A percentile compares a stretch with the other conserved stretches of the same genome.
phyloP scores from a whole-genome alignment of 2,888 invertebrate species.

The Pollenia griseotomentosa region DNA sequence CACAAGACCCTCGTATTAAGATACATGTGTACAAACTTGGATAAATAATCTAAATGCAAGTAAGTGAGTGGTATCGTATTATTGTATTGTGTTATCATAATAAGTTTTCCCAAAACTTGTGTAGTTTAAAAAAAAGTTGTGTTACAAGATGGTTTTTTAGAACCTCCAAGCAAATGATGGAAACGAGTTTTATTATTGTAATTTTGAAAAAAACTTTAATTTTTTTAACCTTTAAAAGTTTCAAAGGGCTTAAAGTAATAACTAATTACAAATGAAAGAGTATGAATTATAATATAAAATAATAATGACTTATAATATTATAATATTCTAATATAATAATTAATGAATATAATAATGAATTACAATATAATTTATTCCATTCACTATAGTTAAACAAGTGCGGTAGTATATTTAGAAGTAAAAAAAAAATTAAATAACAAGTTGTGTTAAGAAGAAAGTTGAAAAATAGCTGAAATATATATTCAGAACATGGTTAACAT shows the following conservation, averaged over 20 bases:
- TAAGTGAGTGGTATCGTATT: slow-evolving; percentile 5
- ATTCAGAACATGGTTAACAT: no score
- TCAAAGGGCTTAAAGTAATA: not conserved
- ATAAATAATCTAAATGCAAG: slow-evolving; percentile 13
- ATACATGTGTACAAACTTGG: not conserved
- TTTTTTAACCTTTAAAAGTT: slow-evolving; percentile 59
- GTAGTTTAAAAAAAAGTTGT: slow-evolving; percentile 66
- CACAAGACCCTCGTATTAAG: slow-evolving; percentile 10
- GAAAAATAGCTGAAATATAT: no score
- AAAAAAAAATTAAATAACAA: no score
- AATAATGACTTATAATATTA: no score
- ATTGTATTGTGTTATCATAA: slow-evolving; percentile 5
- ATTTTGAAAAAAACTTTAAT: slow-evolving; percentile 43
- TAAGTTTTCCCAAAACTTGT: slow-evolving; percentile 52
- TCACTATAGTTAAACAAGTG: no score
- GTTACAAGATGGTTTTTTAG: slow-evolving; percentile 64
- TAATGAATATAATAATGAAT: no score
- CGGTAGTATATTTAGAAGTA: no score
- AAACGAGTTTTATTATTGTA: slow-evolving; percentile 61
- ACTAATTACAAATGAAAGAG: no score
- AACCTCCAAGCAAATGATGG: slow-evolving; percentile 61
- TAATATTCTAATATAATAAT: no score
- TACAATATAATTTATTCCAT: no score
- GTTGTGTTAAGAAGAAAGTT: no score
- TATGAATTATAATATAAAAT: no score